These are phyloP conservation scores for Myzus persicae DNA, from an alignment of 1,140 invertebrate genomes.

Conservation along the genomic window DNA sequence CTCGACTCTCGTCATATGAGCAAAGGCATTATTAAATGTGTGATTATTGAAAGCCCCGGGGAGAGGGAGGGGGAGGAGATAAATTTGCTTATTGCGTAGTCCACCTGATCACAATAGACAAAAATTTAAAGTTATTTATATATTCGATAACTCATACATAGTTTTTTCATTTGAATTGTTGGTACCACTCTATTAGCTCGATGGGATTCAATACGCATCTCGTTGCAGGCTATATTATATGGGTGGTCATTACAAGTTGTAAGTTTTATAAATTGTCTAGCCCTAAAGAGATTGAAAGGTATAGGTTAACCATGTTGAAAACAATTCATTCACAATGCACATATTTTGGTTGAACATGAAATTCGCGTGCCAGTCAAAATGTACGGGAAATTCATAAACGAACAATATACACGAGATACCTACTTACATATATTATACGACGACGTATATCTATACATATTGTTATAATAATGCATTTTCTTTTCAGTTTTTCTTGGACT, in stretches of 20 bases:
- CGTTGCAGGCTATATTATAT: too few relatives aligned
- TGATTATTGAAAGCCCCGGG: background rate
- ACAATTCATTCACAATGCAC: too few relatives aligned
- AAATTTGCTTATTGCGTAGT: background rate
- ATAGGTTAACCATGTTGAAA: too few relatives aligned
- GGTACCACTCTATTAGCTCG: too few relatives aligned
- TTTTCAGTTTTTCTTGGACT: too few relatives aligned
- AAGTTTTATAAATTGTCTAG: background rate
- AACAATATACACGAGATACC: background rate
- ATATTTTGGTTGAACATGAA: background rate
- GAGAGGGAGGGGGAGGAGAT: too few relatives aligned
- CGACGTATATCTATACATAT: background rate
- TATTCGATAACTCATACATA: too few relatives aligned
- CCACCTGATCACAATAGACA: background rate
- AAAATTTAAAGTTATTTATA: too few relatives aligned
- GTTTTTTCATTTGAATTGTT: too few relatives aligned
- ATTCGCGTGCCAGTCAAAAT: background rate
- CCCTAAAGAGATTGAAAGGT: background rate
- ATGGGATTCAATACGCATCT: too few relatives aligned
- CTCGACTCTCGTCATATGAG: background rate
- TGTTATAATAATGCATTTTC: too few relatives aligned
- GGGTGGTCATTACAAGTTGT: background rate
- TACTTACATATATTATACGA: too few relatives aligned
- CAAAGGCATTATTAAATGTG: background rate
- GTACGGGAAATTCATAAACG: background rate